phyloP scores from a whole-genome alignment of 1,140 invertebrate species.

The Pseudachorutes palmiensis region DNA sequence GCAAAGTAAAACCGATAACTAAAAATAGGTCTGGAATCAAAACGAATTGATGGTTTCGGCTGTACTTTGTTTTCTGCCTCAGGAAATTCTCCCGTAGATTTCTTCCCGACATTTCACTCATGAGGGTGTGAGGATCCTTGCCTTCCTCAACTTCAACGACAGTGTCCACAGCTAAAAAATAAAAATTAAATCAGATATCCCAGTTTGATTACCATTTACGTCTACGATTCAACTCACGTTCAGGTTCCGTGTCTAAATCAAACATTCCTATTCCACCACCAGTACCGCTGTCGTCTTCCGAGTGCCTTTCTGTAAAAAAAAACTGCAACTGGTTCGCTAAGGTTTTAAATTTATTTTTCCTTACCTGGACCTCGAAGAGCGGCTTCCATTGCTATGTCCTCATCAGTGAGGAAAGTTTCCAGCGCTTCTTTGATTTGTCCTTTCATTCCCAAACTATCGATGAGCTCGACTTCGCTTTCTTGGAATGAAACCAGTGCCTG shows the following conservation, averaged over 20 bases:
- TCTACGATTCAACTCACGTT: too few relatives aligned
- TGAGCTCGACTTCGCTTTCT: slow-evolving; percentile 34
- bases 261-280: too few relatives aligned
- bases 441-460: slow-evolving; percentile 24
- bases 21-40: too few relatives aligned
- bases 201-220: background rate
- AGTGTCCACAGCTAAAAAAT: background rate
- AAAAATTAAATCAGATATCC: background rate
- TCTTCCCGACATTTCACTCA: slow-evolving; percentile 32
- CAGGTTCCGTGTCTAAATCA: too few relatives aligned
- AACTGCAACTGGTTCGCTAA: too few relatives aligned
- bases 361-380: background rate
- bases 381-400: slow-evolving; percentile 8
- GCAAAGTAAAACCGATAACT: too few relatives aligned
- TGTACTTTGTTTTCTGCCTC: slow-evolving; percentile 28
- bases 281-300: too few relatives aligned
- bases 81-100: slow-evolving; percentile 30
- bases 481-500: slow-evolving; percentile 35
- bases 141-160: background rate
- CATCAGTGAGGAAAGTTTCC: slow-evolving; percentile 23
- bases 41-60: background rate
- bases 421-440: slow-evolving; percentile 25
- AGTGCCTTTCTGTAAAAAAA: too few relatives aligned
- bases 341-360: background rate
- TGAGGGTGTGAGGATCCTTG: slow-evolving; percentile 12